Evolutionary conservation across 2,888 invertebrate genomes (phyloP).

Genomic region (Ferdinandea cuprea): DNA sequence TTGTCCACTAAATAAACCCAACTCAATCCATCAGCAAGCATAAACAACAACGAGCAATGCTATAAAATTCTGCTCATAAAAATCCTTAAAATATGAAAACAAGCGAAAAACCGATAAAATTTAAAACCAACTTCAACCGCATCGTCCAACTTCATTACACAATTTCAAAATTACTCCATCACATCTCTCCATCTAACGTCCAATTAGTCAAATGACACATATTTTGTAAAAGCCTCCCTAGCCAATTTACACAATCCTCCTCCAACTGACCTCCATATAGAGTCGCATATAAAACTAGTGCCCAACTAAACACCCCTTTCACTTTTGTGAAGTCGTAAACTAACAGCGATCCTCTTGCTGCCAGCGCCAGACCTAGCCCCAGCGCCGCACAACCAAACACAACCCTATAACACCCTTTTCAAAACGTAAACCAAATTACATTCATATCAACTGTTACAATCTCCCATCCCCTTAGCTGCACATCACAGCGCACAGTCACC

Average conservation of each 20-base stretch:
- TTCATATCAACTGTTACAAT: conserved; percentile 71
- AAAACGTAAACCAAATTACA: conserved; percentile 72
- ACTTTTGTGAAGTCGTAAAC: conserved; percentile 63
- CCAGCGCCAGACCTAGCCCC: neutral
- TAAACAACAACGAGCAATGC: neutral
- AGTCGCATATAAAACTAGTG: conserved; percentile 7
- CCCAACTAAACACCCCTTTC: conserved; percentile 54
- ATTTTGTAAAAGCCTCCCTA: conserved; percentile 52
- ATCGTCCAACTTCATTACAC: conserved; percentile 20
- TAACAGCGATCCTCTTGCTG: conserved; percentile 40
- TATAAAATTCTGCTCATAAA: neutral
- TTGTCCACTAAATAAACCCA: neutral
- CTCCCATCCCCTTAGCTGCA: conserved; percentile 34
- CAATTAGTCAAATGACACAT: conserved; percentile 73
- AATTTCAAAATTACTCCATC: conserved; percentile 44
- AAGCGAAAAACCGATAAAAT: conserved; percentile 1
- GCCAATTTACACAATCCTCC: conserved; percentile 56
- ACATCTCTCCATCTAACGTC: conserved; percentile 62
- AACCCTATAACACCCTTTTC: conserved; percentile 62
- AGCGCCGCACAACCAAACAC: conserved; percentile 7
- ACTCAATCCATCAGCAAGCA: neutral
- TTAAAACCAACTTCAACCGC: conserved; percentile 18
- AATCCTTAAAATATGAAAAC: neutral
- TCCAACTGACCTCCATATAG: conserved; percentile 65
- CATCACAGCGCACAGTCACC: neutral